A percentile compares a stretch with the other conserved stretches of the same genome.
These are phyloP conservation scores for Drosophila setifemur DNA, from an alignment of 1,140 invertebrate species.

Conservation along the genomic window DNA sequence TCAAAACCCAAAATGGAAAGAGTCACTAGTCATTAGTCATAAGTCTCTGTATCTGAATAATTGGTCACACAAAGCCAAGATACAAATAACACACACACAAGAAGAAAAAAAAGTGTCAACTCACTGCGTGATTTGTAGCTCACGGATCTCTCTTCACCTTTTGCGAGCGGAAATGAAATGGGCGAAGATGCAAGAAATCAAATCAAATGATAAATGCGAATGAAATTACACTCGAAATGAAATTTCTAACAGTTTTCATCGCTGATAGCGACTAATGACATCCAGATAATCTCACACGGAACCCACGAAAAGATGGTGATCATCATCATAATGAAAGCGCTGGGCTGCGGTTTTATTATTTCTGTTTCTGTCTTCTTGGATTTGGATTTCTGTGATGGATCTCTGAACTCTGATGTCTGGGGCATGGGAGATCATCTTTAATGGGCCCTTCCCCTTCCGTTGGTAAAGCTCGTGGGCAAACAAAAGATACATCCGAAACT, in stretches of 20 bases:
- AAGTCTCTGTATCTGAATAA: background rate
- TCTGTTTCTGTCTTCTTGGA: background rate
- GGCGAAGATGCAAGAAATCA: slow-evolving; percentile 1
- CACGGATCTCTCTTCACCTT: too few species aligned
- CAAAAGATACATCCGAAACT: background rate
- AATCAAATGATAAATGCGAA: slow-evolving; percentile 2
- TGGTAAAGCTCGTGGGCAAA: too few species aligned
- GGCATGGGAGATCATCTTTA: slow-evolving; percentile 9
- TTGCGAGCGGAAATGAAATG: background rate
- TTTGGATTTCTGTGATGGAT: slow-evolving; percentile 5
- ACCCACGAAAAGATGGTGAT: slow-evolving; percentile 11
- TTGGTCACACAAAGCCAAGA: background rate
- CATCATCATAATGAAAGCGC: slow-evolving; percentile 30
- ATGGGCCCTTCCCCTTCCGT: slow-evolving; percentile 11
- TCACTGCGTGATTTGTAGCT: background rate
- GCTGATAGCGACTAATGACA: slow-evolving; percentile 40
- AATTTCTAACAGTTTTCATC: slow-evolving; percentile 49
- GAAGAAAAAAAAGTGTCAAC: slow-evolving; percentile 16
- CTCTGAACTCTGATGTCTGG: background rate
- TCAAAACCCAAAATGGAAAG: background rate
- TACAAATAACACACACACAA: background rate
- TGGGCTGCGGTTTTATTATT: background rate
- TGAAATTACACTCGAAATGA: slow-evolving; percentile 13
- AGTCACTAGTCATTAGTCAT: background rate
- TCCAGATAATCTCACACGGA: slow-evolving; percentile 20